A percentile compares a stretch with the other conserved stretches of the same genome.
phyloP scores from a whole-genome alignment of 2,888 invertebrate species.

The Ligdia adustata region DNA sequence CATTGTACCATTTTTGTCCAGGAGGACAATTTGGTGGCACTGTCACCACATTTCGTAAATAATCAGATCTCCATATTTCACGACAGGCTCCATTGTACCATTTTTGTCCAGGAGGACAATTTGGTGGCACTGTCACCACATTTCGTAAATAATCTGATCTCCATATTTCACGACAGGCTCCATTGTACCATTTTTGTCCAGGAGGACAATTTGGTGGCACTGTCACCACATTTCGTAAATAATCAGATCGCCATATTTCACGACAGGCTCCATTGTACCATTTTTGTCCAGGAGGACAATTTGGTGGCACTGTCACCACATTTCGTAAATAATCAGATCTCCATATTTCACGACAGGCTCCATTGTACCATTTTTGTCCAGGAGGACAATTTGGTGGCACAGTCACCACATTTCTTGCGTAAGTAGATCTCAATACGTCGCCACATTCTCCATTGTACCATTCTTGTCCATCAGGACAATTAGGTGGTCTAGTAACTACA shows the following conservation, averaged over 20 bases:
- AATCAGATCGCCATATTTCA: background rate
- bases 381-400: constrained; percentile 25
- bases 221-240: constrained; percentile 11
- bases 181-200: constrained; percentile 23
- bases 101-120: constrained; percentile 13
- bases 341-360: constrained; percentile 15
- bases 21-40: no score
- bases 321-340: background rate
- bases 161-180: constrained; percentile 13
- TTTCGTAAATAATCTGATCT: background rate
- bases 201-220: constrained; percentile 26
- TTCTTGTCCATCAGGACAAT: constrained; percentile 20
- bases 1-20: no score
- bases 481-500: constrained; percentile 1
- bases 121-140: constrained; percentile 11
- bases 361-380: constrained; percentile 23
- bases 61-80: constrained; percentile 6
- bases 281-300: constrained; percentile 22
- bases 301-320: constrained; percentile 11
- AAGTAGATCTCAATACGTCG: background rate
- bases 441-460: constrained; percentile 8
- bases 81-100: constrained; percentile 16
- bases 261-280: constrained; percentile 11
- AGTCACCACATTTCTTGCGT: constrained; percentile 13
- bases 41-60: no score